Evolutionary conservation across 2,797 vertebrate genomes (phyloP).

Genomic region (Perodicticus potto): DNA sequence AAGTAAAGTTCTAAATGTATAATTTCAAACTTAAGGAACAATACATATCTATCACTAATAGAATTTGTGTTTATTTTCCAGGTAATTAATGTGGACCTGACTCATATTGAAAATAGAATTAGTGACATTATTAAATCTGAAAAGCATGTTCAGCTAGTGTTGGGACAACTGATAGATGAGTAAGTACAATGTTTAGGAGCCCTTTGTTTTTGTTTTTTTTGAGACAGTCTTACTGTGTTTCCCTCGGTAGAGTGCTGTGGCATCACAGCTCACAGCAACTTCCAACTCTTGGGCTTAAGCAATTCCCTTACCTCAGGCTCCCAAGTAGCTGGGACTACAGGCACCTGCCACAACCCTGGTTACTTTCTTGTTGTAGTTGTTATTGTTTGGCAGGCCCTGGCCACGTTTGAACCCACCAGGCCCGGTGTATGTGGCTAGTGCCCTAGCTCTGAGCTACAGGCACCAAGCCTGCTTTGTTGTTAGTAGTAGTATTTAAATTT

Average conservation of each 20-base stretch:
- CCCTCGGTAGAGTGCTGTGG: too few relatives aligned
- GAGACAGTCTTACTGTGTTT: too few relatives aligned
- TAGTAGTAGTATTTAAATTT: slow-evolving; percentile 19
- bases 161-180: slow-evolving; percentile 97
- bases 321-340: too few relatives aligned
- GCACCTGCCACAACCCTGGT: too few relatives aligned
- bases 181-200: slow-evolving; percentile 88
- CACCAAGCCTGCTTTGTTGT: neutral
- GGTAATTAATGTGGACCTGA: slow-evolving; percentile 96
- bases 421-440: too few relatives aligned
- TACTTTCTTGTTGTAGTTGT: too few relatives aligned
- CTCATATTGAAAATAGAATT: slow-evolving; percentile 95
- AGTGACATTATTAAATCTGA: slow-evolving; percentile 94
- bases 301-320: too few relatives aligned
- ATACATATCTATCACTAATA: slow-evolving; percentile 70
- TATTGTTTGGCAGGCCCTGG: too few relatives aligned
- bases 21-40: slow-evolving; percentile 58
- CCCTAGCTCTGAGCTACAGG: too few relatives aligned
- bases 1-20: neutral
- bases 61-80: slow-evolving; percentile 82
- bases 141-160: slow-evolving; percentile 92
- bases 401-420: too few relatives aligned
- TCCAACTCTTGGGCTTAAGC: too few relatives aligned
- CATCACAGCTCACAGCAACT: too few relatives aligned
- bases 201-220: neutral